phyloP scores from a whole-genome alignment of 2,797 vertebrate species.

The Thamnophis elegans region DNA sequence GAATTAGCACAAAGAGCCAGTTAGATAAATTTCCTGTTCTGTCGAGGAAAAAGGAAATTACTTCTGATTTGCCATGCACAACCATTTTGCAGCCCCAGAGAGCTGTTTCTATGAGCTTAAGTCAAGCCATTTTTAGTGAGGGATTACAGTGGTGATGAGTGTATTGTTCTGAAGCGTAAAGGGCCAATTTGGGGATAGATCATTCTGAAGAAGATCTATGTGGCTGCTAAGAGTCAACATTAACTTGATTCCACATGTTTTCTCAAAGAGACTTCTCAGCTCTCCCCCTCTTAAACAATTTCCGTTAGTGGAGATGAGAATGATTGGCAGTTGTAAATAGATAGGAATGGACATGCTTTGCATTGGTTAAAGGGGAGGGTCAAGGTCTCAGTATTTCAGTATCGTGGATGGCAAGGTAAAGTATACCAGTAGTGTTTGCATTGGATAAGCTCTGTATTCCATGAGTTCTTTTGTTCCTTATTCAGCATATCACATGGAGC shows the following conservation, averaged over 20 bases:
- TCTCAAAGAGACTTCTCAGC: not conserved
- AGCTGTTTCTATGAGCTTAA: not conserved
- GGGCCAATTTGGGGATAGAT: not conserved
- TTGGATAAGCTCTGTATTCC: not conserved
- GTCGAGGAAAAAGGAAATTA: not conserved
- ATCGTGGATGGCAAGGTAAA: not conserved
- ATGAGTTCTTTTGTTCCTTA: not conserved
- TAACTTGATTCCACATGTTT: not conserved
- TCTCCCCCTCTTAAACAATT: not conserved
- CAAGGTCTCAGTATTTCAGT: not conserved
- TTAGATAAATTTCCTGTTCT: not conserved
- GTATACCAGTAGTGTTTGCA: not conserved
- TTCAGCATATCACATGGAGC: slow-evolving; percentile 3
- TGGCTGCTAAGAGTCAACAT: not conserved
- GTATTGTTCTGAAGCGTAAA: not conserved
- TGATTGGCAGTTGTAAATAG: not conserved
- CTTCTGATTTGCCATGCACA: not conserved
- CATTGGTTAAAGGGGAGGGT: not conserved
- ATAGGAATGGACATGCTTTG: not conserved
- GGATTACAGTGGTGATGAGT: not conserved
- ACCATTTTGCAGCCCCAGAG: not conserved
- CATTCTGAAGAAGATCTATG: not conserved
- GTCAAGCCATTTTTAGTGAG: not conserved
- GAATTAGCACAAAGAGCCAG: not conserved
- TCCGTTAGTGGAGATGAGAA: no score